These are phyloP conservation scores for Neelides sp. DNA, from an alignment of 1,140 invertebrate genomes.

Conservation along the genomic window DNA sequence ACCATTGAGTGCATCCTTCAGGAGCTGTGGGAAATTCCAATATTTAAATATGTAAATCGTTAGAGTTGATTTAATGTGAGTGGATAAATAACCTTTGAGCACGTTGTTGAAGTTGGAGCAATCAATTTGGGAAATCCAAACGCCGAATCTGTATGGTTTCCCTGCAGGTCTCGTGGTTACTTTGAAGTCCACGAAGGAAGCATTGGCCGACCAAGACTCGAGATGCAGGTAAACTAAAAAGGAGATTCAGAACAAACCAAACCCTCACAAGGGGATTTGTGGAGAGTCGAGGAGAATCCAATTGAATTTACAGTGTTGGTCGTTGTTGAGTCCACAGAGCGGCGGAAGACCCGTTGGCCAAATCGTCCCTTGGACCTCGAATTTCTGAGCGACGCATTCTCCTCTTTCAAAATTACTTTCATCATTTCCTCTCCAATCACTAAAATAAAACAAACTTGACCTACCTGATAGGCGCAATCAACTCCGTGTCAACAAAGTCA, in stretches of 20 bases:
- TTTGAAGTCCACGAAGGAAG: conserved; percentile 25
- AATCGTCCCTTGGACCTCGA: conserved; percentile 25
- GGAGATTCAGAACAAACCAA: not conserved
- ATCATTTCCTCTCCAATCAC: too few relatives aligned
- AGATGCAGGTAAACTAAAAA: conserved; percentile 29
- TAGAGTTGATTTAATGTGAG: not conserved
- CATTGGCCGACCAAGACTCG: conserved; percentile 25
- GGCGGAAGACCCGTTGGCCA: conserved; percentile 29
- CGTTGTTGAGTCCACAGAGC: conserved; percentile 28
- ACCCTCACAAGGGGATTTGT: too few relatives aligned
- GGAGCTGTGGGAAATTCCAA: conserved; percentile 29
- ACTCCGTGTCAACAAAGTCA: conserved; percentile 30
- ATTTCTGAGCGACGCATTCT: conserved; percentile 26
- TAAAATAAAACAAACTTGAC: too few relatives aligned
- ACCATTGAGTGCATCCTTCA: conserved; percentile 34
- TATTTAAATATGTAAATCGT: not conserved
- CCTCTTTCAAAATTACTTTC: too few relatives aligned
- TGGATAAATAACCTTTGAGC: conserved; percentile 19
- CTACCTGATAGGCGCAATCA: conserved; percentile 22
- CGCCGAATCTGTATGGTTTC: conserved; percentile 25
- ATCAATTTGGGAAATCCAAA: conserved; percentile 31
- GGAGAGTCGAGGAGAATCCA: not conserved
- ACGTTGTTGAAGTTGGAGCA: conserved; percentile 26
- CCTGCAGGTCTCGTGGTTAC: conserved; percentile 15
- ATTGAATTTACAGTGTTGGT: conserved; percentile 29